Percentiles rank a stretch among this genome's conserved stretches.
These are phyloP conservation scores for Chlamydotis undulata DNA, from an alignment of 2,113 vertebrate genomes.

Conservation along the genomic window DNA sequence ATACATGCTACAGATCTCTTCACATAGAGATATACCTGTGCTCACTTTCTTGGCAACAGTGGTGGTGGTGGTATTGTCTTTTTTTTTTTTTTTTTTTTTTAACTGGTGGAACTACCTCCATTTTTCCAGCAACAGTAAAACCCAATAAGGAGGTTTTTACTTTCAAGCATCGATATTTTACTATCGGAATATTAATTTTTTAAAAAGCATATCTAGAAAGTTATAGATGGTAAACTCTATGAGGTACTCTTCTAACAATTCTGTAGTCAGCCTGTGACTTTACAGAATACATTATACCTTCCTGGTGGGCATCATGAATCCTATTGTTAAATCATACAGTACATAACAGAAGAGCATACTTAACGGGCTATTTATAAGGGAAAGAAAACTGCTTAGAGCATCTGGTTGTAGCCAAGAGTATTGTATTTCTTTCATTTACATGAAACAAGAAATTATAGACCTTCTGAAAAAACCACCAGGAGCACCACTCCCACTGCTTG, in stretches of 20 bases:
- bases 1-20: neutral
- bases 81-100: neutral
- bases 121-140: neutral
- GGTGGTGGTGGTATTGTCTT: neutral
- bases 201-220: neutral
- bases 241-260: neutral
- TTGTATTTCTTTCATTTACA: slow-evolving; percentile 55
- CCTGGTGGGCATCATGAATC: neutral
- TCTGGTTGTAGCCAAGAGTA: slow-evolving; percentile 17
- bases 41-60: neutral
- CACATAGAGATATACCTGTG: neutral
- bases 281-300: neutral
- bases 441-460: slow-evolving; percentile 63
- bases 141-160: neutral
- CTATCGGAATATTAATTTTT: neutral
- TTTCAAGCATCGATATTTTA: neutral
- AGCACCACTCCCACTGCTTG: slow-evolving; percentile 71
- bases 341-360: neutral
- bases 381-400: slow-evolving; percentile 18
- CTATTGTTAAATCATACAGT: neutral
- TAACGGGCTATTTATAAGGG: slow-evolving; percentile 5
- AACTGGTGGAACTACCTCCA: neutral
- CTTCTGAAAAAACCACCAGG: slow-evolving; percentile 62
- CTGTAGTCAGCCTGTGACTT: neutral
- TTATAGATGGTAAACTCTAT: neutral